Evolutionary conservation across 1,140 invertebrate genomes (phyloP).

Genomic region (Nilaparvata lugens): DNA sequence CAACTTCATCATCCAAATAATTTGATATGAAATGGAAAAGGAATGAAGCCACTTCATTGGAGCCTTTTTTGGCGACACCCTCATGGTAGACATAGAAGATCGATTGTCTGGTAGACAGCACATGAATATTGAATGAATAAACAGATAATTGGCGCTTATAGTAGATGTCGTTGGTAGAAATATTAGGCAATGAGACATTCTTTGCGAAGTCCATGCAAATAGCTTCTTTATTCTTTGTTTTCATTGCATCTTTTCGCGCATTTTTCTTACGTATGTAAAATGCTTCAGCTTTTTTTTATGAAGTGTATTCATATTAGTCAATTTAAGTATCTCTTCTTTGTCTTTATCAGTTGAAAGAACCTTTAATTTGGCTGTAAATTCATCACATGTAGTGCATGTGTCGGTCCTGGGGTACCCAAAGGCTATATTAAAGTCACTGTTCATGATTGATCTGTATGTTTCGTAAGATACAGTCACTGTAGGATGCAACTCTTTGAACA

Average conservation of each 20-base stretch:
- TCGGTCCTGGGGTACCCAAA: background rate
- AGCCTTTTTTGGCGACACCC: constrained; percentile 15
- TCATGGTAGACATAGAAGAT: constrained; percentile 26
- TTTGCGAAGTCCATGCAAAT: constrained; percentile 23
- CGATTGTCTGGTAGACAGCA: constrained; percentile 13
- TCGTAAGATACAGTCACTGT: constrained; percentile 8
- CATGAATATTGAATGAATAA: constrained; percentile 26
- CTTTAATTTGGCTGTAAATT: background rate
- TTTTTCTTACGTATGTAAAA: constrained; percentile 24
- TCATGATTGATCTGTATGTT: background rate
- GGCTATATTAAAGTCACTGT: background rate
- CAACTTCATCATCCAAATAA: background rate
- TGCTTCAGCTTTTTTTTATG: constrained; percentile 15
- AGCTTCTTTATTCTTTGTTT: constrained; percentile 15
- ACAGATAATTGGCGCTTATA: constrained; percentile 26
- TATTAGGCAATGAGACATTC: constrained; percentile 16
- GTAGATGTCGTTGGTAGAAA: constrained; percentile 27
- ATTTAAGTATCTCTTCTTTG: background rate
- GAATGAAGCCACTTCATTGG: constrained; percentile 15
- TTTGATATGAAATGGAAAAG: constrained; percentile 3
- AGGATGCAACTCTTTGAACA: constrained; percentile 11
- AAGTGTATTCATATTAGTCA: background rate
- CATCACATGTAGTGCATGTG: background rate
- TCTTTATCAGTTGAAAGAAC: background rate
- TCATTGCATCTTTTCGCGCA: constrained; percentile 11